Conservation (phyloP, 2,113 vertebrate species). For the Chionomys nivalis region DNA sequence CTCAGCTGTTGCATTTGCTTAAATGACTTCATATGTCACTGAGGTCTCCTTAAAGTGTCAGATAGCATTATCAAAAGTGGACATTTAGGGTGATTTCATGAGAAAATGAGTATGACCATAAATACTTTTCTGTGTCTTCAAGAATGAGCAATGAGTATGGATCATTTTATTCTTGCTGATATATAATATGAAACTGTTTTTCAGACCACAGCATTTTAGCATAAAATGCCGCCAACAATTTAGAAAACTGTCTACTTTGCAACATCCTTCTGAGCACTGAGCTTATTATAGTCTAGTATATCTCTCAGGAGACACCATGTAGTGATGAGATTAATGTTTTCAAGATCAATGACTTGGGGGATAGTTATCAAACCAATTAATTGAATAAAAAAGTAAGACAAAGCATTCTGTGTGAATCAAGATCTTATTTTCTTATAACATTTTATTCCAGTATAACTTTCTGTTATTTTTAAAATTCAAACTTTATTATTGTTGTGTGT, state of each 20-base stretch:
- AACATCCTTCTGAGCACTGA: neutral
- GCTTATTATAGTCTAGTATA: neutral
- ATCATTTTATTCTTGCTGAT: neutral
- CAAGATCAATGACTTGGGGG: conserved; percentile 14
- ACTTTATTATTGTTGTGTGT: neutral
- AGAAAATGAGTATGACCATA: neutral
- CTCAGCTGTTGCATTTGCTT: neutral
- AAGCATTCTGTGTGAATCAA: neutral
- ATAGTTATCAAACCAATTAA: conserved; percentile 14
- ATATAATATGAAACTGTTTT: neutral
- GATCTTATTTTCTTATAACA: neutral
- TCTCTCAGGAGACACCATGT: neutral
- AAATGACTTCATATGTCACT: neutral
- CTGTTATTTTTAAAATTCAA: neutral
- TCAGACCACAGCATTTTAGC: neutral
- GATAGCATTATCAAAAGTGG: neutral
- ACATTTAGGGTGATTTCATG: neutral
- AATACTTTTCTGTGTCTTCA: neutral
- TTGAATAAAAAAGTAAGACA: neutral
- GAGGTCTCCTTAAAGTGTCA: neutral
- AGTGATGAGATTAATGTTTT: conserved; percentile 6
- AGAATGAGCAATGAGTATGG: neutral
- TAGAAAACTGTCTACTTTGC: neutral
- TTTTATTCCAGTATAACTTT: conserved; percentile 18
- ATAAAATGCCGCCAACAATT: neutral